These are phyloP conservation scores for Calcarius lapponicus DNA, from an alignment of 2,797 vertebrate genomes.

Conservation along the genomic window DNA sequence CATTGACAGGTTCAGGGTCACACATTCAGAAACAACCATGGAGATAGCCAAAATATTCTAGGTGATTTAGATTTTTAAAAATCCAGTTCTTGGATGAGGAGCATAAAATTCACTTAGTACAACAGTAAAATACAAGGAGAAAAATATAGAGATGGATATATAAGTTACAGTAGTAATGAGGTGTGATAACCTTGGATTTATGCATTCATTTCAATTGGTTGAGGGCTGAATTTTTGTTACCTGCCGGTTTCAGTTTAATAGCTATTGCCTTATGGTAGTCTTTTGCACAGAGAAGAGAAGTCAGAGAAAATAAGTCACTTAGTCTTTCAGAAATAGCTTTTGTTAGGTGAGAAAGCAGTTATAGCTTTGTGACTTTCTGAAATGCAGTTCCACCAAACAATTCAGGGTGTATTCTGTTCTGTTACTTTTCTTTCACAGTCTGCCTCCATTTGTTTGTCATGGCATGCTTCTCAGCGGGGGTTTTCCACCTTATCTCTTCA, in stretches of 20 bases:
- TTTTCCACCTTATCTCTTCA: constrained; percentile 24
- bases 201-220: not conserved
- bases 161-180: not conserved
- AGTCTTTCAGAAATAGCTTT: constrained; percentile 17
- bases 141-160: not conserved
- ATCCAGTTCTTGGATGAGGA: not conserved
- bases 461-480: not conserved
- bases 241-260: not conserved
- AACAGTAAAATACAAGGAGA: not conserved
- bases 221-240: not conserved
- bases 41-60: not conserved
- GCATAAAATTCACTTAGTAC: not conserved
- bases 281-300: not conserved
- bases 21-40: not conserved
- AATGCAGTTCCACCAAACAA: not conserved
- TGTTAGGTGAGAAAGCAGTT: not conserved
- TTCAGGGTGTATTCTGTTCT: not conserved
- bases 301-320: not conserved
- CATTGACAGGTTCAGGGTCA: not conserved
- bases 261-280: not conserved
- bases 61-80: not conserved
- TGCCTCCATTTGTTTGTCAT: constrained; percentile 22
- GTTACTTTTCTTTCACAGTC: not conserved
- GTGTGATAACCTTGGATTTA: not conserved
- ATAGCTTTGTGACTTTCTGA: not conserved